phyloP scores from a whole-genome alignment of 2,113 vertebrate genomes.

The Chlorodrepanis virens region DNA sequence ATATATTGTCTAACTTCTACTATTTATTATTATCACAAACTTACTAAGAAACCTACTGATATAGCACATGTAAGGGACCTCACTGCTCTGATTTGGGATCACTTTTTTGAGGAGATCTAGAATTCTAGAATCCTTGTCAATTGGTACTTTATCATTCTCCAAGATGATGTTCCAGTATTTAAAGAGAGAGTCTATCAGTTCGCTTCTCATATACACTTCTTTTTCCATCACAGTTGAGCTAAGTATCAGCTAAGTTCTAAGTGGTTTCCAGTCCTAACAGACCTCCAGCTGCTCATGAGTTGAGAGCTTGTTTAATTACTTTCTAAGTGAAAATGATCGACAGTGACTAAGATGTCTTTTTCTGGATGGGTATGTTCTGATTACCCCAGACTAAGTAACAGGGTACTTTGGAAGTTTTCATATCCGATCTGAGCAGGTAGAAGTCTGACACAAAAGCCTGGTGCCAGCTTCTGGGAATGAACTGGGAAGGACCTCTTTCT shows the following conservation, averaged over 20 bases:
- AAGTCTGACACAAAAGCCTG: not conserved
- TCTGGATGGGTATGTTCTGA: not conserved
- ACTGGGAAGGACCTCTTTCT: not conserved
- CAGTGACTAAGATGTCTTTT: not conserved
- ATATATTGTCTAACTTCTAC: not conserved
- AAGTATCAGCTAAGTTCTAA: not conserved
- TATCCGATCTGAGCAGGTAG: not conserved
- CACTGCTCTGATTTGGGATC: not conserved
- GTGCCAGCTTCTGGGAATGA: not conserved
- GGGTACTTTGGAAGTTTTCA: not conserved
- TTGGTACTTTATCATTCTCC: not conserved
- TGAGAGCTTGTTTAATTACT: not conserved
- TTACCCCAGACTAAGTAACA: not conserved
- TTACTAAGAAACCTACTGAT: not conserved
- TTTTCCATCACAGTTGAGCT: not conserved
- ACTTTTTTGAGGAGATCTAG: not conserved
- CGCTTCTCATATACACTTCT: rapidly evolving
- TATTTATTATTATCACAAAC: not conserved
- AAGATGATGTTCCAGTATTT: not conserved
- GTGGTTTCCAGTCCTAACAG: not conserved
- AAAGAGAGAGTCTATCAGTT: not conserved
- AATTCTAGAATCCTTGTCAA: not conserved
- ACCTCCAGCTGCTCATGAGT: not conserved
- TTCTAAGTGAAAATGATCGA: not conserved
- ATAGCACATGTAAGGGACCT: not conserved